Evolutionary conservation across 2,888 invertebrate genomes (phyloP), one percentile per base, ranked within the genome.

Genomic region (Iselma pallidipennis): DNA sequence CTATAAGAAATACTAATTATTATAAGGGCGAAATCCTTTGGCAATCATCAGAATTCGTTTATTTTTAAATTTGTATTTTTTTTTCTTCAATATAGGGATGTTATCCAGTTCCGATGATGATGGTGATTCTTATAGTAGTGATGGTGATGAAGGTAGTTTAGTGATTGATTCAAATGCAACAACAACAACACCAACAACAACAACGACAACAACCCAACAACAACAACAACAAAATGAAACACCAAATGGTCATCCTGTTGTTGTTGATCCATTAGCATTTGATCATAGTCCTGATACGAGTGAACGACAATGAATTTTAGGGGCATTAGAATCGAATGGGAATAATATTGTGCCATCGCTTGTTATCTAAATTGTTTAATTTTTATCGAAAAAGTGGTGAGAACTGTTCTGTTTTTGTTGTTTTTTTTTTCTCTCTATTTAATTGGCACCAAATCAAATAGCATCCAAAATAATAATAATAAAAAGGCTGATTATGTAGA

Each of bases 31-130:
- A 53, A 26, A 45, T 31, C 31, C 31, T 31, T 31, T 31, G 31
- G 31, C n/a, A n/a, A 31, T n/a, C 31, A 42, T 28, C 12, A n/a
- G 4, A 48, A 12, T 50, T 14, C 12, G n/a, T 61, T 45, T 59
- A 26, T 65, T 74, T 1, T 4, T 1, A 37, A 16, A 42, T 28
- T 19, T 16, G 4, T 55, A 12, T 50, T 14, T 16, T 19, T 61
- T 45, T 59, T 29, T 65, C 74, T 1, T 4, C 3, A 37, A 16
- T 37, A 5, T 77, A 87, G 87, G 87, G 60, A 84, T 87, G 5
- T 80, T 87, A 9, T 87, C 87, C 4, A 87, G 87, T 63, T 87
- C 87, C 1, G 87, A 87, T 54, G 87, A 88, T 42, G 87, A 86
- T 3, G 85, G 84, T 25, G 87, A 87, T 21, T 86, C 83, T 0